Evolutionary conservation across 2,888 invertebrate genomes (phyloP), one percentile per base, ranked within the genome.

Genomic region (Drosophila merina): DNA sequence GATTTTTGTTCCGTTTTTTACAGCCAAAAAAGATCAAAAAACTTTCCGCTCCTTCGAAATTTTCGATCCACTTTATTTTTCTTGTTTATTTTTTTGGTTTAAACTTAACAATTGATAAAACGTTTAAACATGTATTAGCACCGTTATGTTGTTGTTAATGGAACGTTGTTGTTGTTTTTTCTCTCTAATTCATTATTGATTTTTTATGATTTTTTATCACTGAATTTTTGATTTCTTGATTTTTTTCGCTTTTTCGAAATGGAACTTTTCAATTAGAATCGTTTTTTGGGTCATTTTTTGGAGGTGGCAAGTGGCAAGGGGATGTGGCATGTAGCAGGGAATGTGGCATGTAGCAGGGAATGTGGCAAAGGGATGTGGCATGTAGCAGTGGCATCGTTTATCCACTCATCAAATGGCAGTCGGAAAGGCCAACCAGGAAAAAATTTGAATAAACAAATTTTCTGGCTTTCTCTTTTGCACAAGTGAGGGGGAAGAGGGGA

Each of bases 341-440:
- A 20, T 20, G 20, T 20, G 1, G 20, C 20, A 20, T 20, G 20
- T 20, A 20, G 20, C 20, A 2, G 20, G 20, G 20, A 2, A 20
- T 20, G 20, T 20, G 20, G 20, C 20, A 20, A 14, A 2, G 20
- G 20, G 20, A 20, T 20, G 20, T 20, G 20, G 20, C 20, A 20
- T 20, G 20, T 20, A 20, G 20, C 20, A 20, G 20, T 20, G 20
- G 20, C 26, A 74, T 62, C 74, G 74, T 77, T 80, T 76, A 81
- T 76, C 68, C 76, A 78, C 75, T 84, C 79, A 76, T 84, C 85
- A 82, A 81, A 80, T 74, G 84, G 80, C 83, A 77, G 72, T 80
- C 74, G 76, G 79, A 83, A 78, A 62, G 84, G 71, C 66, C 74
- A 84, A 28, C 33, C 70, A 67, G 71, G 77, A 80, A 74, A 80